Evolutionary conservation across 2,888 invertebrate genomes (phyloP).

Genomic region (Metalampra italica): DNA sequence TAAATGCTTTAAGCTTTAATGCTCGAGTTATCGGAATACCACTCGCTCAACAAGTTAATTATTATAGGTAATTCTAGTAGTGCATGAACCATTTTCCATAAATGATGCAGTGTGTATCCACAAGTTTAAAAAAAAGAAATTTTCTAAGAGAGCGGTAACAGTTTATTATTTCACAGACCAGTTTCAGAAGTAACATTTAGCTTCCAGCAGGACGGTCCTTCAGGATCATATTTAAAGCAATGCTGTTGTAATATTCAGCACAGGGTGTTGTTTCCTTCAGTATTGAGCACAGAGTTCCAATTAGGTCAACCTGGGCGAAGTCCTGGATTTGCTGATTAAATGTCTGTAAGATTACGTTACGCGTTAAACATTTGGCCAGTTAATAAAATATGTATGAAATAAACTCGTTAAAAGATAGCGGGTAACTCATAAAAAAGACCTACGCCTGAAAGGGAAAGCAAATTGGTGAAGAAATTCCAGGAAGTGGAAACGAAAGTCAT

Average conservation of each 20-base stretch:
- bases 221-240: slow-evolving; percentile 23
- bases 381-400: background rate
- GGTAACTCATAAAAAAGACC: background rate
- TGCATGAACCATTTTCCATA: too few relatives aligned
- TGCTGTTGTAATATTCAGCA: slow-evolving; percentile 35
- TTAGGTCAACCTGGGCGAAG: slow-evolving; percentile 35
- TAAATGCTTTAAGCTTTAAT: too few relatives aligned
- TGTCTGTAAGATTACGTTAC: slow-evolving; percentile 31
- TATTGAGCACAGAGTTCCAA: slow-evolving; percentile 42
- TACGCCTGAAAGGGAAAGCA: background rate
- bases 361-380: too few relatives aligned
- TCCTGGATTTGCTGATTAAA: slow-evolving; percentile 54
- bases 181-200: background rate
- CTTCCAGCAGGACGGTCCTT: background rate
- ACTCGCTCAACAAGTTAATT: too few relatives aligned
- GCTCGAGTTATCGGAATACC: too few relatives aligned
- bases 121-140: too few relatives aligned
- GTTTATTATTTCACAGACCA: too few relatives aligned
- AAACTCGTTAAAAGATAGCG: background rate
- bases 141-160: too few relatives aligned
- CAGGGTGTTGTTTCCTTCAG: slow-evolving; percentile 36
- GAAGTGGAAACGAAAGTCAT: too few relatives aligned
- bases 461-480: too few relatives aligned
- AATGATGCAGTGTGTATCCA: too few relatives aligned
- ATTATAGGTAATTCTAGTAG: too few relatives aligned